phyloP scores from a whole-genome alignment of 2,797 vertebrate species.

The Siniperca undulata region DNA sequence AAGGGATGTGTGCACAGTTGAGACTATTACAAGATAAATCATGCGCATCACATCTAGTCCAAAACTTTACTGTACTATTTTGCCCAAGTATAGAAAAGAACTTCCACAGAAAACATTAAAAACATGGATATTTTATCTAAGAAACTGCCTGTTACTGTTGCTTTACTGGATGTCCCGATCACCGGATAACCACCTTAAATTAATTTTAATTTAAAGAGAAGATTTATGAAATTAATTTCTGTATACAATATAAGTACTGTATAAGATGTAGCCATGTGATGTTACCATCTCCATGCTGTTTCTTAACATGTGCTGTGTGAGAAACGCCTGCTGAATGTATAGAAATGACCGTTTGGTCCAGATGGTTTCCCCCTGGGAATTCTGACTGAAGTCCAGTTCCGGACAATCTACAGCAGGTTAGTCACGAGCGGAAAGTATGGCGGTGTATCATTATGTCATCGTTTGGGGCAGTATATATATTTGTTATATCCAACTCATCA shows the following conservation, averaged over 20 bases:
- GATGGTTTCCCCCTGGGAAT: conserved; percentile 79
- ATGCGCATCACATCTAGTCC: conserved; percentile 6
- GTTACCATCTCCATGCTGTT: conserved; percentile 45
- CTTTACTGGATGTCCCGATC: not conserved
- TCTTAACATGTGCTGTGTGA: conserved; percentile 37
- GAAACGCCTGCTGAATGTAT: conserved; percentile 75
- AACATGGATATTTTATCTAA: conserved; percentile 34
- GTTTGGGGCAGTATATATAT: conserved; percentile 26
- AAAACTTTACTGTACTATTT: conserved; percentile 25
- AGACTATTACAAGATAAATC: conserved; percentile 3
- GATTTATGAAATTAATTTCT: not conserved
- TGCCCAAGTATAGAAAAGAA: conserved; percentile 6
- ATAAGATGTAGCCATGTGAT: conserved; percentile 25
- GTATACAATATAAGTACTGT: not conserved
- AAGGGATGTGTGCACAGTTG: conserved; percentile 14
- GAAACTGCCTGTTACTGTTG: conserved; percentile 8
- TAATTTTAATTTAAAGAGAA: not conserved
- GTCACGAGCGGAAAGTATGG: conserved; percentile 64
- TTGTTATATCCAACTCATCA: not conserved
- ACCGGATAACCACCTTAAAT: not conserved
- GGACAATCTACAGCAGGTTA: conserved; percentile 77
- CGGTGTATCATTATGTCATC: conserved; percentile 34
- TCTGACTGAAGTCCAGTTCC: conserved; percentile 77
- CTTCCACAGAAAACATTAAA: conserved; percentile 37
- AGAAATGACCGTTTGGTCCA: conserved; percentile 68